phyloP scores from a whole-genome alignment of 92 coral and sea anemone species.

The Porites evermanni region DNA sequence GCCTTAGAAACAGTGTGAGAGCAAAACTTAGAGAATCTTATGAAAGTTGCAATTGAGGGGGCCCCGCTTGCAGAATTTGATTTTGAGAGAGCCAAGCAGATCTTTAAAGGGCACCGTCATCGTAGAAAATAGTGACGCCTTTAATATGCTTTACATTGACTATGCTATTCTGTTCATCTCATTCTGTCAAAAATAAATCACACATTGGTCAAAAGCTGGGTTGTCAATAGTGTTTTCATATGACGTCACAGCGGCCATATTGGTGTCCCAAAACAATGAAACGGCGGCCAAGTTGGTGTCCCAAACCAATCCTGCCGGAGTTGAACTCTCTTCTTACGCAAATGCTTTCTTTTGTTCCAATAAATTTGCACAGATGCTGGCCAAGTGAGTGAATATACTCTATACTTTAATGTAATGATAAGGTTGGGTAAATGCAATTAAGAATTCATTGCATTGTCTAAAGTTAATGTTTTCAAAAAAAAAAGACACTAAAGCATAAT shows the following conservation, averaged over 20 bases:
- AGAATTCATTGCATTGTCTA: background rate
- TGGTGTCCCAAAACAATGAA: too few relatives aligned
- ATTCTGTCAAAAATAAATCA: background rate
- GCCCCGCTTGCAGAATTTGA: slow-evolving; percentile 39
- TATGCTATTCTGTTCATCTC: background rate
- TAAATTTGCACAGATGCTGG: too few relatives aligned
- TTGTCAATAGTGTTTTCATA: slow-evolving; percentile 9
- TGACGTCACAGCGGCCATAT: too few relatives aligned
- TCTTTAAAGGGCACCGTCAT: slow-evolving; percentile 38
- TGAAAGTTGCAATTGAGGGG: slow-evolving; percentile 22
- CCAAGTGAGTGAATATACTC: too few relatives aligned
- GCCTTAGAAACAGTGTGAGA: too few relatives aligned
- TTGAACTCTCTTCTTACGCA: too few relatives aligned
- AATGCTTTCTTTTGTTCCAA: too few relatives aligned
- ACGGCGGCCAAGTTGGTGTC: too few relatives aligned
- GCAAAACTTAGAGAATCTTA: too few relatives aligned
- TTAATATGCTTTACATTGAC: slow-evolving; percentile 20
- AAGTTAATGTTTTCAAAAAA: too few relatives aligned
- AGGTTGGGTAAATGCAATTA: slow-evolving; percentile 12
- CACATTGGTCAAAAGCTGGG: slow-evolving; percentile 24
- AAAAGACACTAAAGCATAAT: too few relatives aligned
- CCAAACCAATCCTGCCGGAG: too few relatives aligned
- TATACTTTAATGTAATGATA: background rate
- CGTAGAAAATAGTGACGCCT: slow-evolving; percentile 30
- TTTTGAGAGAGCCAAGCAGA: slow-evolving; percentile 47